Evolutionary conservation across 2,888 invertebrate genomes (phyloP).

Genomic region (Neoaliturus tenellus): DNA sequence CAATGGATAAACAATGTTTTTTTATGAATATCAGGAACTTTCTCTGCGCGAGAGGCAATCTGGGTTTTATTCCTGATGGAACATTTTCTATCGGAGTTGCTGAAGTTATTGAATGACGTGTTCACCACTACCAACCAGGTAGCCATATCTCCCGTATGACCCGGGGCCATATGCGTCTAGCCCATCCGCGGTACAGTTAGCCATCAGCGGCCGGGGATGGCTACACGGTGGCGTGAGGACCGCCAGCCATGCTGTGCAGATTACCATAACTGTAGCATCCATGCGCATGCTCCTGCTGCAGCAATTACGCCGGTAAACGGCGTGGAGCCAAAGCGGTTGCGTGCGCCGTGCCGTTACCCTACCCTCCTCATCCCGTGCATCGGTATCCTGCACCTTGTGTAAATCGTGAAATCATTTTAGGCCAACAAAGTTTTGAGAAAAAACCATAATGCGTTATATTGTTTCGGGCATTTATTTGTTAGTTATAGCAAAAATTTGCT

Average conservation of each 20-base stretch:
- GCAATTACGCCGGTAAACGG: constrained; percentile 33
- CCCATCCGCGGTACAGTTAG: neutral
- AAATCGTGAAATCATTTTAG: neutral
- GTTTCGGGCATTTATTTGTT: too few species aligned
- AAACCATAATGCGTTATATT: too few species aligned
- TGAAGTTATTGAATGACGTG: too few species aligned
- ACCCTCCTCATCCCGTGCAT: neutral
- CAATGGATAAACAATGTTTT: too few species aligned
- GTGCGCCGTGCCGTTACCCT: constrained; percentile 38
- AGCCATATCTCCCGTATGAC: too few species aligned
- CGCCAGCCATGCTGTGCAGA: constrained; percentile 22
- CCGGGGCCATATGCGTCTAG: neutral
- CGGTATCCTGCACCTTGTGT: neutral
- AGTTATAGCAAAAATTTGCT: too few species aligned
- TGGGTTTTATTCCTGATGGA: too few species aligned
- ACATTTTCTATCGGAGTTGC: too few species aligned
- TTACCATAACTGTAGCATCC: constrained; percentile 50
- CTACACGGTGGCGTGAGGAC: neutral
- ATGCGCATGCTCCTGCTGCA: neutral
- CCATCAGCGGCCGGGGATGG: neutral
- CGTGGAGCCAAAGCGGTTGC: constrained; percentile 13
- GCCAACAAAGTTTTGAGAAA: too few species aligned
- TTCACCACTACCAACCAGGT: too few species aligned
- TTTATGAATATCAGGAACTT: too few species aligned
- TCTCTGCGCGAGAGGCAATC: too few species aligned